Percentiles rank a stretch among this genome's conserved stretches.
phyloP scores from a whole-genome alignment of 23 tunicate species.

The Corella eumyota region DNA sequence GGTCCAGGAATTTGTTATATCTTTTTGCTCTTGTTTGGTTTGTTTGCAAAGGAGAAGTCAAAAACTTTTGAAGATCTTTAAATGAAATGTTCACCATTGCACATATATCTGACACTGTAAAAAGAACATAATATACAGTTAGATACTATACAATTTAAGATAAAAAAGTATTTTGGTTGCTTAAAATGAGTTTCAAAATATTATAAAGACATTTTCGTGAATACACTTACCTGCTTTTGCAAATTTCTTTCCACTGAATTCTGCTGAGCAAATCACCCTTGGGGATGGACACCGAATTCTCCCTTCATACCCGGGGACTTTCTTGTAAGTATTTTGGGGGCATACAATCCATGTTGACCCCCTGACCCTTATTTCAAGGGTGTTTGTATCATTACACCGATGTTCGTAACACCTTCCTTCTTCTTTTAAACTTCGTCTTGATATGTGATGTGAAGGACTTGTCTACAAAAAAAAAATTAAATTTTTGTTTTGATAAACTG shows the following conservation, averaged over 20 bases:
- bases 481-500: too few relatives aligned
- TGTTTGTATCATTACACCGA: slow-evolving; percentile 49
- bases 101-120: slow-evolving; percentile 5
- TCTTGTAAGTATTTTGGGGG: slow-evolving; percentile 1
- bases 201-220: not conserved
- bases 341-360: slow-evolving; percentile 59
- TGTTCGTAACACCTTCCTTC: slow-evolving; percentile 76
- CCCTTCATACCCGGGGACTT: slow-evolving; percentile 33
- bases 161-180: not conserved
- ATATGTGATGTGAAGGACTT: not conserved
- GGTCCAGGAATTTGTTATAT: slow-evolving; percentile 5
- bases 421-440: slow-evolving; percentile 2
- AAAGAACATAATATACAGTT: not conserved
- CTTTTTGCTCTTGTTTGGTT: not conserved
- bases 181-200: not conserved
- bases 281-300: not conserved
- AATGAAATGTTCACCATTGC: slow-evolving; percentile 32
- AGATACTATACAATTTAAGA: not conserved
- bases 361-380: slow-evolving; percentile 49
- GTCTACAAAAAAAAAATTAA: not conserved
- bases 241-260: too few relatives aligned
- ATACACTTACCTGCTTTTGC: slow-evolving; percentile 1
- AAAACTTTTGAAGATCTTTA: slow-evolving; percentile 5
- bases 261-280: not conserved
- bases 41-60: slow-evolving; percentile 1